Evolutionary conservation across 2,113 vertebrate genomes (phyloP).

Genomic region (Rousettus leschenaultii): DNA sequence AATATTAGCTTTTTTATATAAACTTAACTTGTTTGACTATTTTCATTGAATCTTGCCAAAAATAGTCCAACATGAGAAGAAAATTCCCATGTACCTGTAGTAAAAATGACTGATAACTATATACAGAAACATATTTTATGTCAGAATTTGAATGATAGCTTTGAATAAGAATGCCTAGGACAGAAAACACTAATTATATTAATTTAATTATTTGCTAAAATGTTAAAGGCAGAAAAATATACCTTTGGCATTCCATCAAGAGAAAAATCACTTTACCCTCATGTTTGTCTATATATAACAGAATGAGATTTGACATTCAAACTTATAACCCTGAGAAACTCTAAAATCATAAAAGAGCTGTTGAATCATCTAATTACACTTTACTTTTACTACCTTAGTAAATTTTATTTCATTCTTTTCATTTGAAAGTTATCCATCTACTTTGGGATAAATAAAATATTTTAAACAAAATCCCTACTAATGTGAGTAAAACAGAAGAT

Average conservation of each 20-base stretch:
- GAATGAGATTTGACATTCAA: neutral
- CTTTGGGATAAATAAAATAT: neutral
- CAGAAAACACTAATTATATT: constrained; percentile 2
- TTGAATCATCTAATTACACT: neutral
- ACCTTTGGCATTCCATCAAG: neutral
- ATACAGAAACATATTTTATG: neutral
- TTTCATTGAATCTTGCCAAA: neutral
- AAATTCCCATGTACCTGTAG: neutral
- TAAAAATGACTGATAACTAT: neutral
- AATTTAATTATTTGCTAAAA: constrained; percentile 1
- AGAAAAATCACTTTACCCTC: neutral
- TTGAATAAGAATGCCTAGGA: neutral
- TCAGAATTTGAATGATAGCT: neutral
- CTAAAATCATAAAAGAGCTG: neutral
- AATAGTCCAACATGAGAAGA: neutral
- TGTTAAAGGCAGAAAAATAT: constrained; percentile 18
- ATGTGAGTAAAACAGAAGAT: neutral
- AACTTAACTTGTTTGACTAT: neutral
- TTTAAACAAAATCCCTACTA: neutral
- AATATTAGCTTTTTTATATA: neutral
- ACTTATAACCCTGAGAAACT: neutral
- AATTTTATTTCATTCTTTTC: neutral
- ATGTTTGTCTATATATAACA: neutral
- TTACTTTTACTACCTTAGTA: neutral
- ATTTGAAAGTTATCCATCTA: neutral